Percentiles rank a stretch among this genome's conserved stretches.
Conservation (phyloP, 64 coral and sea anemone species). For the Stichodactyla mertensii region DNA sequence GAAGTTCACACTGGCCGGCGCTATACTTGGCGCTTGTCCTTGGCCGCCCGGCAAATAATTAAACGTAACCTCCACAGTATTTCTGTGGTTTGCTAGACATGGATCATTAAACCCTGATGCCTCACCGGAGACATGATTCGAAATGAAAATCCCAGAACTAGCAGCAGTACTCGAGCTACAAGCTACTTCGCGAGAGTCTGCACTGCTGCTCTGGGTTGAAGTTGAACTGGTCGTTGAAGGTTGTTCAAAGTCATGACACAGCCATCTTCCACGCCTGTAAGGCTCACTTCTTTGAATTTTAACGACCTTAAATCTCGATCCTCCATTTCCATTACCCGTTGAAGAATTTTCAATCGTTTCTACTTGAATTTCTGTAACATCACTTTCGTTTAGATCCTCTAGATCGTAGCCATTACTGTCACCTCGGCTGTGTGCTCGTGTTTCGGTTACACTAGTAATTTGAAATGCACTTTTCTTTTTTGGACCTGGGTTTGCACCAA, state of each 20-base stretch:
- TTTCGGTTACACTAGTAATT: conserved; percentile 96
- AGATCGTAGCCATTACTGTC: conserved; percentile 92
- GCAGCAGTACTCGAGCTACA: background rate
- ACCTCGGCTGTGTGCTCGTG: conserved; percentile 74
- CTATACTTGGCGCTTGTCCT: conserved; percentile 2
- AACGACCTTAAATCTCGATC: conserved; percentile 93
- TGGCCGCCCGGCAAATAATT: background rate
- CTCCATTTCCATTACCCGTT: conserved; percentile 90
- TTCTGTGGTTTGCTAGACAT: conserved; percentile 26
- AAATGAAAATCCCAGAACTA: background rate
- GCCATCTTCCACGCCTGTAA: conserved; percentile 83
- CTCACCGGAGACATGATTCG: conserved; percentile 25
- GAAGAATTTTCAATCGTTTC: conserved; percentile 63
- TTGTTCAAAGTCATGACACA: conserved; percentile 89
- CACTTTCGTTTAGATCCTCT: conserved; percentile 92
- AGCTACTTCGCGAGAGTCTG: conserved; percentile 17
- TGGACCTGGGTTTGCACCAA: conserved; percentile 39
- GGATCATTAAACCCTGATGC: background rate
- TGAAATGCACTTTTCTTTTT: conserved; percentile 97
- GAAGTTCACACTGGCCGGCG: conserved; percentile 21
- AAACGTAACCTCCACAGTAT: conserved; percentile 22
- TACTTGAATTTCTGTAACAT: conserved; percentile 60
- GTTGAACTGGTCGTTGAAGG: conserved; percentile 51
- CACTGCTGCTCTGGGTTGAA: conserved; percentile 36
- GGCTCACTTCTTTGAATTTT: conserved; percentile 84